These are phyloP conservation scores for Amphiprion ocellaris DNA, from an alignment of 2,113 vertebrate species.

Conservation along the genomic window DNA sequence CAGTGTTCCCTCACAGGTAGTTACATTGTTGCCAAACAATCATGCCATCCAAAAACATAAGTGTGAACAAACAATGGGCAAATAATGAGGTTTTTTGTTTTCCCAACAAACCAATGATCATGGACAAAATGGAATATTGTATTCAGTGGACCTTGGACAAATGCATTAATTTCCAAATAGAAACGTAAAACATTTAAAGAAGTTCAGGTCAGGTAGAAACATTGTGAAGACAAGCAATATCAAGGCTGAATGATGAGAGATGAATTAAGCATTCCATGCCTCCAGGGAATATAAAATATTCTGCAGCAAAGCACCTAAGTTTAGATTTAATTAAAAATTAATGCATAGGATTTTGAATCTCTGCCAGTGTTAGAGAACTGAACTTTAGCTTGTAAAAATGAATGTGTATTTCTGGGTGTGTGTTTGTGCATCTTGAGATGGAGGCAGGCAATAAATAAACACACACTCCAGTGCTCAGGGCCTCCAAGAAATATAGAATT, in stretches of 20 bases:
- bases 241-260: conserved; percentile 50
- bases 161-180: conserved; percentile 39
- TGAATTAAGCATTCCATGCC: conserved; percentile 48
- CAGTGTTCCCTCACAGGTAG: too few species aligned
- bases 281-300: conserved; percentile 35
- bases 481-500: conserved; percentile 71
- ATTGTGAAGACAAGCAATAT: conserved; percentile 31
- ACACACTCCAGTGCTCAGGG: conserved; percentile 67
- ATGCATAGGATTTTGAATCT: conserved; percentile 49
- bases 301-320: conserved; percentile 49
- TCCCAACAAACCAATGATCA: not conserved
- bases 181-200: conserved; percentile 34
- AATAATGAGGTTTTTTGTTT: not conserved
- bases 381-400: conserved; percentile 6
- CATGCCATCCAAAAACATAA: too few species aligned
- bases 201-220: conserved; percentile 20
- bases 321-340: conserved; percentile 66
- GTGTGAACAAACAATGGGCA: not conserved
- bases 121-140: conserved; percentile 20
- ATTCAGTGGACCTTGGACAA: conserved; percentile 35
- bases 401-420: not conserved
- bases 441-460: conserved; percentile 56
- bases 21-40: too few species aligned
- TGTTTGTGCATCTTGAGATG: not conserved
- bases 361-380: conserved; percentile 34